Percentiles rank a stretch among this genome's conserved stretches.
Evolutionary conservation across 2,888 invertebrate genomes (phyloP).

Genomic region (Rotaria macrura): DNA sequence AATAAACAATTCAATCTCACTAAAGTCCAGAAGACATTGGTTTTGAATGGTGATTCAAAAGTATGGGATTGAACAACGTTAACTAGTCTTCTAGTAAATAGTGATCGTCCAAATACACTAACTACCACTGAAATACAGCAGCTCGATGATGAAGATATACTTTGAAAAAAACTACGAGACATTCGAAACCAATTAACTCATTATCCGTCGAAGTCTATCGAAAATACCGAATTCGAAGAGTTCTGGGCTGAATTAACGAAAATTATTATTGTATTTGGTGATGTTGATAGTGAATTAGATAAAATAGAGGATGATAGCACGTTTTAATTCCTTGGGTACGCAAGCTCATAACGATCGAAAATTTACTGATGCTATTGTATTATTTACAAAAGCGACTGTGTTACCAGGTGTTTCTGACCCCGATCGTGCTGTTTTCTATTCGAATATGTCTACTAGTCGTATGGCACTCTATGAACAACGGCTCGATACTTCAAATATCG

Average conservation of each 20-base stretch:
- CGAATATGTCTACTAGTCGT: not conserved
- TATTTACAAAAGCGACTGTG: not conserved
- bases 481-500: not conserved
- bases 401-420: not conserved
- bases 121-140: not conserved
- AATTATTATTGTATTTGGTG: not conserved
- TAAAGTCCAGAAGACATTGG: not conserved
- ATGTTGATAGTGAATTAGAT: not conserved
- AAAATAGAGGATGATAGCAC: not conserved
- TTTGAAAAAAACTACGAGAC: not conserved
- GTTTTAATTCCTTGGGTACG: not conserved
- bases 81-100: not conserved
- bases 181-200: not conserved
- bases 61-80: not conserved
- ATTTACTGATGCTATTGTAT: not conserved
- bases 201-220: not conserved
- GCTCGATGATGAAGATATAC: not conserved
- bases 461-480: not conserved
- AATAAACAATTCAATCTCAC: not conserved
- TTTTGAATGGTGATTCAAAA: not conserved
- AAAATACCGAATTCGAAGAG: not conserved
- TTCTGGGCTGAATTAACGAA: not conserved
- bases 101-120: not conserved
- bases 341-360: slow-evolving; percentile 6
- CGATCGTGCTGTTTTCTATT: not conserved